Base-by-base conservation (phyloP, 2,888 invertebrate species). In the Pammene fasciana region DNA sequence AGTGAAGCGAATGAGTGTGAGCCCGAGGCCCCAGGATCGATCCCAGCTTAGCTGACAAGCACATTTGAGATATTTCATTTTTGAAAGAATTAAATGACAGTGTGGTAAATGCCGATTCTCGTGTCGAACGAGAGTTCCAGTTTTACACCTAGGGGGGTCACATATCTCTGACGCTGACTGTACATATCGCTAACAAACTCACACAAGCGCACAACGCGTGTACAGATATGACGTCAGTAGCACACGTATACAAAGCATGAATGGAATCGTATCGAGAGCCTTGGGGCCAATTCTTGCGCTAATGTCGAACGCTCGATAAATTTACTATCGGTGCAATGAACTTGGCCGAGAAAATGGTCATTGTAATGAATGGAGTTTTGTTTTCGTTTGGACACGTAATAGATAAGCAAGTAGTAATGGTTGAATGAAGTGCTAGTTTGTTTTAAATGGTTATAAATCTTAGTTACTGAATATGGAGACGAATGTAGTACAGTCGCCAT, bases 261-360 rank as follows among this genome's bases (percentile, higher is more conserved):
- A 90, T 90, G 90, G 38, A 65, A 34, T 54, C 64, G 68, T 55
- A 70, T 26, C 55, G 68, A 14, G 48, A 55, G 48, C 65, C 70
- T 70, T 70, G 65, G 60, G 59, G 65, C 46, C 65, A 26, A 70
- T 70, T 70, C 65, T 65, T 26, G 70, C 52, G 70, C 54, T 55
- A 34, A 48, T 65, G 59, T 60, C 60, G 65, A 60, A 41, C 52
- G 59, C 34, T 60, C 65, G 59, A 70, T 70, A 65, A 67, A 65
- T 43, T 59, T 59, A 79, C 82, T 80, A 76, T 80, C 78, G 79
- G 71, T 75, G 77, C 89, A 84, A 80, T 88, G 89, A 89, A 89
- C 90, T 88, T 84, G 59, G 71, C 68, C 71, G 71, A 70, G 73
- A 75, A 59, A 68, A 73, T 72, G 38, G 52, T 68, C 41, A 68